Conservation (phyloP, 2,797 vertebrate species). For the Nyctalus aviator region DNA sequence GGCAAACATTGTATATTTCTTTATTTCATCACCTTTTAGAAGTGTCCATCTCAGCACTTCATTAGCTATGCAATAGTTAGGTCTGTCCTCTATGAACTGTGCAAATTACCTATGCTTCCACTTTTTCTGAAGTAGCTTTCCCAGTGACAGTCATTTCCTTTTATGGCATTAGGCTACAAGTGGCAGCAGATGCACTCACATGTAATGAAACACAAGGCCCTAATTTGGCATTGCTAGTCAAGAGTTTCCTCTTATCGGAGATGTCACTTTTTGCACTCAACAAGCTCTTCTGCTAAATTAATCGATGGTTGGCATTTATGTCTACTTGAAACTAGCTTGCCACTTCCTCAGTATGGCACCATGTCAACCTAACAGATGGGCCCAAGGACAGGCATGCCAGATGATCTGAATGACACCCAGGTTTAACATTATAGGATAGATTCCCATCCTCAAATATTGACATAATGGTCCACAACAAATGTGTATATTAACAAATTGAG, state of each 20-base stretch:
- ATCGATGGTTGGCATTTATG: slow-evolving; percentile 81
- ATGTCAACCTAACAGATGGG: slow-evolving; percentile 81
- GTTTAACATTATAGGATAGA: slow-evolving; percentile 59
- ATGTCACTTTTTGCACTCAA: slow-evolving; percentile 76
- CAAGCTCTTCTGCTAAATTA: slow-evolving; percentile 79
- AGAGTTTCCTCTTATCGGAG: slow-evolving; percentile 78
- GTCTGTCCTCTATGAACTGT: slow-evolving; percentile 2
- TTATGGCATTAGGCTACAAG: slow-evolving; percentile 64
- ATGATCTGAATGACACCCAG: slow-evolving; percentile 70
- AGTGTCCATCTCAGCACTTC: neutral
- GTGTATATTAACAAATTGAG: neutral
- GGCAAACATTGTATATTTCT: neutral
- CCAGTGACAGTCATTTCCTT: slow-evolving; percentile 53
- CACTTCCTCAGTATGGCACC: slow-evolving; percentile 67
- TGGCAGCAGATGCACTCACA: slow-evolving; percentile 74
- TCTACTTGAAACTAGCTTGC: slow-evolving; percentile 77
- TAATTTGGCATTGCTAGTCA: slow-evolving; percentile 73
- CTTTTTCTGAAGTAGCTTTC: slow-evolving; percentile 58
- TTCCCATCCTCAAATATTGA: slow-evolving; percentile 53
- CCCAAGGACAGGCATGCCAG: slow-evolving; percentile 68
- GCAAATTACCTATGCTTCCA: neutral
- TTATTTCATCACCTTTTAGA: slow-evolving; percentile 29
- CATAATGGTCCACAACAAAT: slow-evolving; percentile 55
- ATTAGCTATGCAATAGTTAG: neutral
- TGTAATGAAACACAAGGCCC: slow-evolving; percentile 57